Evolutionary conservation across 2,888 invertebrate species (phyloP).

Genomic region (Augiades crinisus): DNA sequence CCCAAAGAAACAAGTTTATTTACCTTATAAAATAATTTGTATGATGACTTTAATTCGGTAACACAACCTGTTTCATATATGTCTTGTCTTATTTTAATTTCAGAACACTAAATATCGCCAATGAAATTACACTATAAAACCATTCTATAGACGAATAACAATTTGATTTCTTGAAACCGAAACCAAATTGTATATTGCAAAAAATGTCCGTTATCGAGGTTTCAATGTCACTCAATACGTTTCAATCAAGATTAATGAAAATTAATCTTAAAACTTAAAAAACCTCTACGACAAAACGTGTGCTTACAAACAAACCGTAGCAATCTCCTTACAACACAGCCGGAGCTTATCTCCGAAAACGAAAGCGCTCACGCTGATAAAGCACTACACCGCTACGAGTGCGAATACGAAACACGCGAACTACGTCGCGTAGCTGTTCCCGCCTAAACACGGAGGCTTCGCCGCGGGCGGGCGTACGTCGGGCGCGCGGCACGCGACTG

Average conservation of each 20-base stretch:
- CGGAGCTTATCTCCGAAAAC: not conserved
- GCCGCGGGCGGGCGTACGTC: conserved; percentile 48
- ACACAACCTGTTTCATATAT: too few species aligned
- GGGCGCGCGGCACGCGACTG: conserved; percentile 64
- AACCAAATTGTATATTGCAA: too few species aligned
- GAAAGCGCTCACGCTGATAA: not conserved
- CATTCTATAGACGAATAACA: too few species aligned
- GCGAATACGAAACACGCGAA: conserved; percentile 24
- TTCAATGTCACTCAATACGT: too few species aligned
- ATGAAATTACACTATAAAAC: too few species aligned
- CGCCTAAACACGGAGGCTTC: conserved; percentile 69
- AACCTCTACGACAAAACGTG: not conserved
- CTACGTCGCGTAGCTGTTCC: conserved; percentile 46
- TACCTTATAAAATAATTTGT: too few species aligned
- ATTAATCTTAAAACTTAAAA: not conserved
- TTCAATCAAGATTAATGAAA: too few species aligned
- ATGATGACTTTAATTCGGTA: too few species aligned
- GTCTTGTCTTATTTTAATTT: too few species aligned
- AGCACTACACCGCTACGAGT: conserved; percentile 5
- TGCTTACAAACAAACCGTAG: conserved; percentile 8
- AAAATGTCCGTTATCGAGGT: too few species aligned
- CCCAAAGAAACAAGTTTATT: not conserved
- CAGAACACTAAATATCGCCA: conserved; percentile 5
- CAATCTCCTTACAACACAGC: not conserved
- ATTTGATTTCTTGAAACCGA: too few species aligned